A percentile compares a stretch with the other conserved stretches of the same genome.
phyloP scores from a whole-genome alignment of 2,888 invertebrate species.

The Falcaria lacertinaria region DNA sequence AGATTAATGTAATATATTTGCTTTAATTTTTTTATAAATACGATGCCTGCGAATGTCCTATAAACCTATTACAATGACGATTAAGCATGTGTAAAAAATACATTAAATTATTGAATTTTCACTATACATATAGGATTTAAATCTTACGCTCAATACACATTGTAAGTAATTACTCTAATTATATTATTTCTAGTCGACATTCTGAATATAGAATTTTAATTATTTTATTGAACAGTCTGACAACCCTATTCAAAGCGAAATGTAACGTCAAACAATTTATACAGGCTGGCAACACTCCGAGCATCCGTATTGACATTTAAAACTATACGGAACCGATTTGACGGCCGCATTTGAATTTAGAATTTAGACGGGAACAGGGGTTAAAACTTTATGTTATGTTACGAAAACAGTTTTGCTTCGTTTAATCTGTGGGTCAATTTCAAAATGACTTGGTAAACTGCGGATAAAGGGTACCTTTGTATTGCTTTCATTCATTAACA shows the following conservation, averaged over 20 bases:
- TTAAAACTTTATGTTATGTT: neutral
- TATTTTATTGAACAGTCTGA: no score
- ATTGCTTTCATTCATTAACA: no score
- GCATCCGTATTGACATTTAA: neutral
- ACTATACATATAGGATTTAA: no score
- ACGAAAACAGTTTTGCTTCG: neutral
- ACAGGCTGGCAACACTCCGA: neutral
- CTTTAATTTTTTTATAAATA: slow-evolving; percentile 4
- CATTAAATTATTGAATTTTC: no score
- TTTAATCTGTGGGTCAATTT: neutral
- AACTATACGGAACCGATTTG: neutral
- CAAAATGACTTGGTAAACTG: neutral
- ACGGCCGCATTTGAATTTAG: neutral
- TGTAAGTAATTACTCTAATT: no score
- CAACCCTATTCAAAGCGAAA: neutral
- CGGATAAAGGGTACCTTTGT: neutral
- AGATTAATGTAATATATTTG: no score
- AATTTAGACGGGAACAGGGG: neutral
- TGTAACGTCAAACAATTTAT: neutral
- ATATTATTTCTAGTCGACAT: no score
- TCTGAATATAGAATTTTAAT: no score
- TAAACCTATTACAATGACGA: no score
- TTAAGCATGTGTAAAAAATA: no score
- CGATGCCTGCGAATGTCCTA: no score
- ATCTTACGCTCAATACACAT: no score